Evolutionary conservation across 2,113 vertebrate genomes (phyloP).

Genomic region (Procapra przewalskii): DNA sequence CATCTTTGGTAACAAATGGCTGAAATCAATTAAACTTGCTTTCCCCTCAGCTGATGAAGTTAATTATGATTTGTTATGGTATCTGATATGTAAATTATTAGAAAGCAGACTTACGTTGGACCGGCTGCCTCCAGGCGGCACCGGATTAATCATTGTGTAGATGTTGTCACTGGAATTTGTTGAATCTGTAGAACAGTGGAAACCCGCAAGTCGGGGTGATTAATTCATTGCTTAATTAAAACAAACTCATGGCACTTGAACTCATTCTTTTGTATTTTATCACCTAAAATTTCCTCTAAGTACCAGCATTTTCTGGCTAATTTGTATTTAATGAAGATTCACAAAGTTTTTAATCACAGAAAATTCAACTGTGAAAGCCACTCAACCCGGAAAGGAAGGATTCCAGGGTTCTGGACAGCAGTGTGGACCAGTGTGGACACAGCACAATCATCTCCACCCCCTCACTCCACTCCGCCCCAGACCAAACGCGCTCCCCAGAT

Average conservation of each 20-base stretch:
- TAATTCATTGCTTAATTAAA: conserved; percentile 89
- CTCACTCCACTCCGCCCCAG: neutral
- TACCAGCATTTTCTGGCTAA: conserved; percentile 86
- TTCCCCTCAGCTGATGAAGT: conserved; percentile 86
- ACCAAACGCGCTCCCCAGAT: neutral
- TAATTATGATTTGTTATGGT: conserved; percentile 89
- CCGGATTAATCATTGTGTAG: conserved; percentile 99
- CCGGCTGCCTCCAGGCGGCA: conserved; percentile 94
- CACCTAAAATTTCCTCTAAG: conserved; percentile 86
- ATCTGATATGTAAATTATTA: conserved; percentile 86
- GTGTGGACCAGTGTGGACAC: neutral
- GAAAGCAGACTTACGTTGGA: conserved; percentile 93
- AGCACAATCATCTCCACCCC: accelerated
- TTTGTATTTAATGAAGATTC: conserved; percentile 89
- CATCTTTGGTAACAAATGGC: conserved; percentile 86
- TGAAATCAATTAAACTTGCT: conserved; percentile 87
- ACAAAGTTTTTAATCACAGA: conserved; percentile 87
- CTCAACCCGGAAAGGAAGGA: conserved; percentile 54
- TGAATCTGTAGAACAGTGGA: conserved; percentile 89
- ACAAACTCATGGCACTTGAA: conserved; percentile 87
- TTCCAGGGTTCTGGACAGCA: conserved; percentile 18
- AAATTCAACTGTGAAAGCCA: conserved; percentile 82
- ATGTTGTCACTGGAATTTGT: conserved; percentile 99
- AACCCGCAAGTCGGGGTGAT: conserved; percentile 81
- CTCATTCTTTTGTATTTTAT: conserved; percentile 87